Conservation (phyloP, 2,113 vertebrate genomes). For the Microcebus griseorufus region DNA sequence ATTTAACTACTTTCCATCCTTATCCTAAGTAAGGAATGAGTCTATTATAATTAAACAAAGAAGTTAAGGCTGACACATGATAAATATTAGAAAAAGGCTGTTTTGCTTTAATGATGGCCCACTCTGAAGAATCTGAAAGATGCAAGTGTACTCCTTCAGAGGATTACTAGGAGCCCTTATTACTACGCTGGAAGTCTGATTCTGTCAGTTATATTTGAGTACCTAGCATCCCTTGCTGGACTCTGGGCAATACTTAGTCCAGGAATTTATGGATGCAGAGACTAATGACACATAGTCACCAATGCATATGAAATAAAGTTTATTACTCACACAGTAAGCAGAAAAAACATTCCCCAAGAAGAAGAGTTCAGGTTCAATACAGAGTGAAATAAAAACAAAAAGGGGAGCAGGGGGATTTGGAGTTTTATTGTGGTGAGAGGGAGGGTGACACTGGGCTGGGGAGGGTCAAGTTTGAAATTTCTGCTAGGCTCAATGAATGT, state of each 20-base stretch:
- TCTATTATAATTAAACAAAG: neutral
- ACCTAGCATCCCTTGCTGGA: neutral
- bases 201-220: constrained; percentile 2
- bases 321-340: neutral
- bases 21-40: neutral
- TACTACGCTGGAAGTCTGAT: neutral
- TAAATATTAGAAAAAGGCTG: neutral
- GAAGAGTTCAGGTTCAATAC: neutral
- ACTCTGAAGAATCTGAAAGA: neutral
- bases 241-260: neutral
- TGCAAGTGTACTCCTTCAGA: neutral
- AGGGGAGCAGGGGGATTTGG: neutral
- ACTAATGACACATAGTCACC: neutral
- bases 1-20: neutral
- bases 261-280: neutral
- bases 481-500: neutral
- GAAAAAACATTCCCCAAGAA: neutral
- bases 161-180: neutral
- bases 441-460: too few relatives aligned
- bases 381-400: neutral
- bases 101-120: neutral
- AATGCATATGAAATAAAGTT: neutral
- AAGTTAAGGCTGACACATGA: neutral
- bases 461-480: neutral
- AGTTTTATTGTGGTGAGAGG: neutral